A percentile compares a stretch with the other conserved stretches of the same genome.
Conservation (phyloP, 2,888 invertebrate species). For the Ennomos quercinarius region DNA sequence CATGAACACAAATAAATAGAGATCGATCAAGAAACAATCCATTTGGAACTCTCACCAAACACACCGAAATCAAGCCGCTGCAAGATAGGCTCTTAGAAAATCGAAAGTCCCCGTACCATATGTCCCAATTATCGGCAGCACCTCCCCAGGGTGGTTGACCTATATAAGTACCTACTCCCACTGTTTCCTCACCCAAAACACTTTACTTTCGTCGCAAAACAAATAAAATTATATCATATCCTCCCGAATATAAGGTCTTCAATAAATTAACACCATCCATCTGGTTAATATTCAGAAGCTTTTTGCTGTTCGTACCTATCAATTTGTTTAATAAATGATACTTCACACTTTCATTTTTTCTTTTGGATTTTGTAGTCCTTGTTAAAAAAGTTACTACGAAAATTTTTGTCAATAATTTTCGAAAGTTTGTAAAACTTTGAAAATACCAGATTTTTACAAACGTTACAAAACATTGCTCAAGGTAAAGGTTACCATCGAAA, state of each 20-base stretch:
- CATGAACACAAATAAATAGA: background rate
- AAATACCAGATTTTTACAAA: background rate
- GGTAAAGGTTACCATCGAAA: too few relatives aligned
- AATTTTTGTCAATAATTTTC: background rate
- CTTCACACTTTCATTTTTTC: constrained; percentile 42
- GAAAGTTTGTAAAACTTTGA: too few relatives aligned
- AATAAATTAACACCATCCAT: constrained; percentile 29
- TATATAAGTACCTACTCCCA: constrained; percentile 47
- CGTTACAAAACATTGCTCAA: too few relatives aligned
- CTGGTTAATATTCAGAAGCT: constrained; percentile 56
- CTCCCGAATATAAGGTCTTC: constrained; percentile 44
- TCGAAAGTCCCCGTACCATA: constrained; percentile 35
- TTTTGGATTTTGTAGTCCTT: constrained; percentile 23
- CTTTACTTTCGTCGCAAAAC: constrained; percentile 34
- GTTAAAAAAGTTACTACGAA: constrained; percentile 2
- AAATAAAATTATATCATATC: constrained; percentile 43
- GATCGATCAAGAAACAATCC: constrained; percentile 6
- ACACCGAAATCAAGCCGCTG: constrained; percentile 7
- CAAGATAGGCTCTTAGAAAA: constrained; percentile 21
- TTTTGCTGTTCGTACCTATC: constrained; percentile 56
- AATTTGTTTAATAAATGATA: constrained; percentile 53
- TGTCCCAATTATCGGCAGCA: constrained; percentile 58
- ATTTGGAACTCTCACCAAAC: constrained; percentile 2
- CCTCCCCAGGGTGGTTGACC: constrained; percentile 61
- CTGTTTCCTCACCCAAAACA: constrained; percentile 42